Evolutionary conservation across 2,113 vertebrate genomes (phyloP).

Genomic region (Cyrtonyx montezumae): DNA sequence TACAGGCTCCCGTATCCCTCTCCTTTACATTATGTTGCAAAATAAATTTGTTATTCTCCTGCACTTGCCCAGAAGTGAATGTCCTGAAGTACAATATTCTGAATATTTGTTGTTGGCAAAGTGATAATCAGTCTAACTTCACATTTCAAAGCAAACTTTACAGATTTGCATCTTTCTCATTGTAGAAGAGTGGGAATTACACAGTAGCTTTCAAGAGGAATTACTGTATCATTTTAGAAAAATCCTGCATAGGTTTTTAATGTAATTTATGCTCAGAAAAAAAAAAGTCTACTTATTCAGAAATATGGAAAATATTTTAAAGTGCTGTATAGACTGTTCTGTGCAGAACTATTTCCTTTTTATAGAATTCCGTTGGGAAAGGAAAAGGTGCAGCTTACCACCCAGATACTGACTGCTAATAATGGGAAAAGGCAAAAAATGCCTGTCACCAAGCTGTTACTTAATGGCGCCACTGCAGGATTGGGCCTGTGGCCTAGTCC

Average conservation of each 20-base stretch:
- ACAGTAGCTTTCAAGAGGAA: not conserved
- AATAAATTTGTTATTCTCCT: not conserved
- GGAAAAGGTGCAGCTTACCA: not conserved
- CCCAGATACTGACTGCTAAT: not conserved
- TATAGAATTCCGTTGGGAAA: not conserved
- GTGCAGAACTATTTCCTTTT: not conserved
- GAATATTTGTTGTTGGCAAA: not conserved
- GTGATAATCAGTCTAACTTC: not conserved
- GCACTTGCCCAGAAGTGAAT: not conserved
- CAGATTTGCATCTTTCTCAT: not conserved
- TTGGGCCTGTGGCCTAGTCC: rapidly evolving
- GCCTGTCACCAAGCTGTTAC: not conserved
- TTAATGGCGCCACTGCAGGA: not conserved
- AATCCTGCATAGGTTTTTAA: not conserved
- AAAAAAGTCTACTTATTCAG: not conserved
- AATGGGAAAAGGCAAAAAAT: not conserved
- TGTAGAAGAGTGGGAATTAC: not conserved
- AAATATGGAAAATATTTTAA: not conserved
- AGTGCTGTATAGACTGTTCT: not conserved
- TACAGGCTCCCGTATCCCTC: not conserved
- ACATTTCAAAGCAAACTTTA: constrained; percentile 16
- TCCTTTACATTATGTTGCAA: not conserved
- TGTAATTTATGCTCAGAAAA: not conserved
- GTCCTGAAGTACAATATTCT: not conserved
- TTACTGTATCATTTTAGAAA: not conserved